Base-by-base conservation (phyloP, 2,797 vertebrate genomes). In the Gobionotothen gibberifrons region DNA sequence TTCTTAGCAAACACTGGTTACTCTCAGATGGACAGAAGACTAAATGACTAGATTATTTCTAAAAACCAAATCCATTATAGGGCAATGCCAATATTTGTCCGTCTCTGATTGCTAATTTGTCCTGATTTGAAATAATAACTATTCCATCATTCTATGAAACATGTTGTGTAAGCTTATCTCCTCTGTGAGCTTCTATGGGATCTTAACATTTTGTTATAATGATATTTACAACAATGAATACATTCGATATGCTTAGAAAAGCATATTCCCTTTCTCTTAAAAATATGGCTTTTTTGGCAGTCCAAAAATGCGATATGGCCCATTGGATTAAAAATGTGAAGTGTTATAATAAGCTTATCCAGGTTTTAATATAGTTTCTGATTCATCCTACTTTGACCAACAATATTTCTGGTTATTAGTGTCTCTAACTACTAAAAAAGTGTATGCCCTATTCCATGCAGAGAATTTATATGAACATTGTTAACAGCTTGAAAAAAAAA, bases 1-100 rank as follows among this genome's bases (percentile, higher is more conserved):
- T 74, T 39, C 73, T 79, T 51, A 65, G 75, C 78, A 80, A 75
- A 64, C 69, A 71, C 48, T n/a, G 44, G 54, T 63, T 72, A 49
- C 79, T 84, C 39, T 75, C 39, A 1, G 47, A 64, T 32, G 62
- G 64, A 69, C 16, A 32, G 1, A n/a, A 78, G 29, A 72, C 59
- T 42, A 64, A 69, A 64, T 52, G 36, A 77, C 58, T 64, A 22
- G 49, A 61, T 73, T 9, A 15, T 62, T 60, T 74, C 58, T 64
- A 48, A 8, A 8, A 64, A 64, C 36, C 53, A 48, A 87, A 77
- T 49, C 57, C 29, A 69, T 78, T 44, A 48, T 26, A 62, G 44
- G 66, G 46, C 47, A 78, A 49, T 68, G 60, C 59, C 72, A 76
- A 54, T 67, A 63, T 70, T 60, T 78, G 84, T 52, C 56, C 68